phyloP scores from a whole-genome alignment of 2,113 vertebrate species.

The Gymnarchus niloticus region DNA sequence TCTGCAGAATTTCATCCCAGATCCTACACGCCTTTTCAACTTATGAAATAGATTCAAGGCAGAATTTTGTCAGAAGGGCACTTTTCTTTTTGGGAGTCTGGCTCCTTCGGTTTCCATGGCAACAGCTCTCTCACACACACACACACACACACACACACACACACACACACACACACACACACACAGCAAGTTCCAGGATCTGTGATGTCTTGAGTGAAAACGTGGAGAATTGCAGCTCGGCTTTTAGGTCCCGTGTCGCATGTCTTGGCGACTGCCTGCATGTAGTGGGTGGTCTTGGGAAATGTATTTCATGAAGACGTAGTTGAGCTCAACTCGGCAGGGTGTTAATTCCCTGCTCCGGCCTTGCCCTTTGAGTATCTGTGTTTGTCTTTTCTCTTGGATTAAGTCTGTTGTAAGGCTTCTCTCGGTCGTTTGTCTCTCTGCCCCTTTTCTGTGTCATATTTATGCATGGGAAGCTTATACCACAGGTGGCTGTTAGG shows the following conservation, averaged over 20 bases:
- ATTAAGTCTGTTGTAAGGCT: not conserved
- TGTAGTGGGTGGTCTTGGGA: not conserved
- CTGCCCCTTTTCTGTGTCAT: not conserved
- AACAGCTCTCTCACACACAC: not conserved
- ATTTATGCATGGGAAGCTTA: not conserved
- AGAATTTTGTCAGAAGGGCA: not conserved
- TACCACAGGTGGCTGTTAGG: not conserved
- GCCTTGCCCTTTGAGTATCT: not conserved
- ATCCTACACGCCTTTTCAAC: conserved; percentile 24
- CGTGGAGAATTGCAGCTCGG: not conserved
- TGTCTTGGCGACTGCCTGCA: not conserved
- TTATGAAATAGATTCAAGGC: not conserved
- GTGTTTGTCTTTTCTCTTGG: not conserved
- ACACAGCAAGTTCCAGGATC: not conserved
- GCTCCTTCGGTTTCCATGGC: conserved; percentile 14
- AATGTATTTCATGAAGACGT: not conserved
- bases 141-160: not conserved
- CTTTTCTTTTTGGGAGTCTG: not conserved
- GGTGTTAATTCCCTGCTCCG: not conserved
- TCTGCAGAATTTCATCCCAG: not conserved
- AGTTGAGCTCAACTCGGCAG: not conserved
- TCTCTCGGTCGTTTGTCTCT: not conserved
- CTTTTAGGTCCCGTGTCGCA: not conserved
- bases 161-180: not conserved
- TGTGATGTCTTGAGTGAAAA: not conserved